phyloP scores from a whole-genome alignment of 2,113 vertebrate species.

The Mus spicilegus region DNA sequence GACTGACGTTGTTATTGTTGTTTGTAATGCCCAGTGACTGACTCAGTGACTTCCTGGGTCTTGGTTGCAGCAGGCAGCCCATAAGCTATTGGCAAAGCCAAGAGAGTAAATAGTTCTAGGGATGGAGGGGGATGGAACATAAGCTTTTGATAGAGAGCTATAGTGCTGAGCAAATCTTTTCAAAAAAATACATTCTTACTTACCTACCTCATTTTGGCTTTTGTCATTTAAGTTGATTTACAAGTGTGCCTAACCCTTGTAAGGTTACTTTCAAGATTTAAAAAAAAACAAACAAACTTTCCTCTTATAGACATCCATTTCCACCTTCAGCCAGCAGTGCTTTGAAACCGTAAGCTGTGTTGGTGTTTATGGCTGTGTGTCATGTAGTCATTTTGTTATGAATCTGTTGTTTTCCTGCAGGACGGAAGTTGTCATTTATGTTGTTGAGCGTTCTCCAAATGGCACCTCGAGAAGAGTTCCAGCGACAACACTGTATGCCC shows the following conservation, averaged over 20 bases:
- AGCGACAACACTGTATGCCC: conserved; percentile 89
- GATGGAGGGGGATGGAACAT: background rate
- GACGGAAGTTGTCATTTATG: conserved; percentile 96
- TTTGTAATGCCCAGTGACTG: background rate
- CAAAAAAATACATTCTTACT: background rate
- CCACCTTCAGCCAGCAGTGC: background rate
- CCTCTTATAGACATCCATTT: background rate
- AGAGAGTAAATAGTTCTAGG: background rate
- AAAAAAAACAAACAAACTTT: conserved; percentile 1
- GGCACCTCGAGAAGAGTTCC: conserved; percentile 96
- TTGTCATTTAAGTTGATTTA: conserved; percentile 34
- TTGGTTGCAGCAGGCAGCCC: background rate
- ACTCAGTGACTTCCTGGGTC: conserved; percentile 12
- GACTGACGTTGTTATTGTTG: background rate
- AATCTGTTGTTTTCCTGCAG: conserved; percentile 83
- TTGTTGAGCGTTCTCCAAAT: conserved; percentile 96
- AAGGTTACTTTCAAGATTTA: conserved; percentile 31
- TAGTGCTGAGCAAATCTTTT: conserved; percentile 21
- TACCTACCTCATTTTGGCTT: conserved; percentile 32
- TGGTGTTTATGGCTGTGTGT: conserved; percentile 13
- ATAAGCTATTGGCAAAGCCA: conserved; percentile 22
- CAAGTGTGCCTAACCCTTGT: background rate
- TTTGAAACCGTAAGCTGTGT: background rate
- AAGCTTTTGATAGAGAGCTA: conserved; percentile 26
- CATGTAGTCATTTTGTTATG: background rate